phyloP scores from a whole-genome alignment of 2,113 vertebrate genomes.

The Forbesichthys agassizii region DNA sequence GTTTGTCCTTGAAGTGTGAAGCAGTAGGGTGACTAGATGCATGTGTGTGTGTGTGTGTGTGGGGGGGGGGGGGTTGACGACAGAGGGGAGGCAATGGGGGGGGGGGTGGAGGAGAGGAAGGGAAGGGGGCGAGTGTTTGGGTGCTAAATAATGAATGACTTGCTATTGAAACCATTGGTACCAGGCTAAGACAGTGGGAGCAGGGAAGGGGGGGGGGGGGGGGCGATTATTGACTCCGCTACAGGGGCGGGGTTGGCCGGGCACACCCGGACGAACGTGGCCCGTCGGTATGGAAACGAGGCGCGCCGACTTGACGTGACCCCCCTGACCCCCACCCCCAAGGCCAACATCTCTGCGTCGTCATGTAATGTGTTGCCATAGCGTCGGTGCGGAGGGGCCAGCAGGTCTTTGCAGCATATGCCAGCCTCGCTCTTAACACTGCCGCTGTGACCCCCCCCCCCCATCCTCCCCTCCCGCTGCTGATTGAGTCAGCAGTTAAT shows the following conservation, averaged over 20 bases:
- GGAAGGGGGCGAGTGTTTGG: slow-evolving; percentile 51
- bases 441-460: slow-evolving; percentile 48
- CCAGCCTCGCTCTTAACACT: neutral
- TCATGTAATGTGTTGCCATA: slow-evolving; percentile 31
- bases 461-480: neutral
- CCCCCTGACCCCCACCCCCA: too few species aligned
- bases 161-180: slow-evolving; percentile 74
- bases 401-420: neutral
- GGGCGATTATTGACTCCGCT: slow-evolving; percentile 46
- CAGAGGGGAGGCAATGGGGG: neutral
- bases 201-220: slow-evolving; percentile 45
- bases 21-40: slow-evolving; percentile 71
- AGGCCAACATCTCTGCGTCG: too few species aligned
- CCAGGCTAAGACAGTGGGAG: slow-evolving; percentile 28
- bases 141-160: slow-evolving; percentile 79
- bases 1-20: slow-evolving; percentile 78
- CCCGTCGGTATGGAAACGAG: too few species aligned
- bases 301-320: too few species aligned
- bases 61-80: neutral
- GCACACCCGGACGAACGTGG: too few species aligned
- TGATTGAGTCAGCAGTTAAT: slow-evolving; percentile 65
- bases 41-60: slow-evolving; percentile 43
- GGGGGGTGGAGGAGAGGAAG: slow-evolving; percentile 7
- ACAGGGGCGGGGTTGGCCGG: slow-evolving; percentile 39
- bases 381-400: slow-evolving; percentile 22